Evolutionary conservation across 2,888 invertebrate species (phyloP).

Genomic region (Eretmocerus hayati): DNA sequence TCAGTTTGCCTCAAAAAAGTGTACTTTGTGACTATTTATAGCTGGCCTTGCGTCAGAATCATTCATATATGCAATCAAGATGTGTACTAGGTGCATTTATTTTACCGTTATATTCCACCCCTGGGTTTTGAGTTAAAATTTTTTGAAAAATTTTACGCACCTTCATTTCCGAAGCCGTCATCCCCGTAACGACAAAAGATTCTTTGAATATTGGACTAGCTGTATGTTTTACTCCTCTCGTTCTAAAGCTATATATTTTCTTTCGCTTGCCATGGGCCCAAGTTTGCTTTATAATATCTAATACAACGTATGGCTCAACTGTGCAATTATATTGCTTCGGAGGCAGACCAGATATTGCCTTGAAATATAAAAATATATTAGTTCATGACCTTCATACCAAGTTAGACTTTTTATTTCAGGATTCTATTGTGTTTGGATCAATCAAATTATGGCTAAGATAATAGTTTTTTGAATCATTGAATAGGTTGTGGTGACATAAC

Average conservation of each 20-base stretch:
- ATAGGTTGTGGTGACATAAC: too few relatives aligned
- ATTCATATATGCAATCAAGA: too few relatives aligned
- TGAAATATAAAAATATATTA: too few relatives aligned
- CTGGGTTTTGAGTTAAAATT: too few relatives aligned
- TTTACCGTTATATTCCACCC: too few relatives aligned
- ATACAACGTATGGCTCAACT: conserved; percentile 42
- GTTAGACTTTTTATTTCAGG: not conserved
- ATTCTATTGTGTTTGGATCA: not conserved
- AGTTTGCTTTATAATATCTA: conserved; percentile 39
- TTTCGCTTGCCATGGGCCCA: conserved; percentile 42
- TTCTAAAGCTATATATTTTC: conserved; percentile 43
- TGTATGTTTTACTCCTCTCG: conserved; percentile 43
- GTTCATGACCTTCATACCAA: not conserved
- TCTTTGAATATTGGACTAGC: conserved; percentile 46
- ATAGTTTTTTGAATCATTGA: too few relatives aligned
- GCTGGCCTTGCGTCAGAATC: too few relatives aligned
- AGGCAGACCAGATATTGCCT: conserved; percentile 48
- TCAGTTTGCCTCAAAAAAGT: too few relatives aligned
- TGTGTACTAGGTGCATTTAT: too few relatives aligned
- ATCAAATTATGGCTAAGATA: not conserved
- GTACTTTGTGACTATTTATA: too few relatives aligned
- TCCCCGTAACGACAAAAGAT: conserved; percentile 44
- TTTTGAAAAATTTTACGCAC: too few relatives aligned
- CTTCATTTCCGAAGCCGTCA: conserved; percentile 41
- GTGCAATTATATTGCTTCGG: conserved; percentile 48